A percentile compares a stretch with the other conserved stretches of the same genome.
Evolutionary conservation across 2,797 vertebrate species (phyloP).

Genomic region (Hippocampus kuda): DNA sequence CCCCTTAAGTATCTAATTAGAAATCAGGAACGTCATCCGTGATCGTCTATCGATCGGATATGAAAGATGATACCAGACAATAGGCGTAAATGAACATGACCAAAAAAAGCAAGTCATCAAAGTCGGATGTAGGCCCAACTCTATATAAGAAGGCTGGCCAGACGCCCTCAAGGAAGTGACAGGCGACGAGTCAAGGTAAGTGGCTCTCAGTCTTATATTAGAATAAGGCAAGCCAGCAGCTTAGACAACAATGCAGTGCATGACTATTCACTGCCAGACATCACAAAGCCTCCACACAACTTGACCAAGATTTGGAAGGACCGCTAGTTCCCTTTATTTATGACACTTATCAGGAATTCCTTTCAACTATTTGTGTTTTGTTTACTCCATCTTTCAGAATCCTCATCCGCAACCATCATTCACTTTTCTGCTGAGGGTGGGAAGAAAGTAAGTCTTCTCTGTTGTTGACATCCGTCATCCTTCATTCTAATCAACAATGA

Average conservation of each 20-base stretch:
- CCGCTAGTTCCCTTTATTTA: conserved; percentile 6
- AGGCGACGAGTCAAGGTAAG: conserved; percentile 67
- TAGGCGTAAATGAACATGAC: conserved; percentile 51
- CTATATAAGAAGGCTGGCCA: conserved; percentile 64
- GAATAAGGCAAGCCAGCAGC: conserved; percentile 44
- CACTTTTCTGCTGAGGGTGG: conserved; percentile 26
- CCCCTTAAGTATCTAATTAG: background rate
- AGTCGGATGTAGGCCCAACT: conserved; percentile 34
- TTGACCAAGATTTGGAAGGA: conserved; percentile 19
- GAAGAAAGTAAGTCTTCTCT: conserved; percentile 38
- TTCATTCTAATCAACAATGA: background rate
- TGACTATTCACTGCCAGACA: conserved; percentile 32
- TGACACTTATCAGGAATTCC: conserved; percentile 6
- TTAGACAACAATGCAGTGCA: conserved; percentile 57
- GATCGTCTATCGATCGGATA: background rate
- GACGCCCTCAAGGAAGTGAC: conserved; percentile 45
- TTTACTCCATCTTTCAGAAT: conserved; percentile 19
- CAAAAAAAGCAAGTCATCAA: conserved; percentile 56
- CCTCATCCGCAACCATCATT: conserved; percentile 23
- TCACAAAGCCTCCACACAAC: conserved; percentile 13
- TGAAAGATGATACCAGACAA: conserved; percentile 18
- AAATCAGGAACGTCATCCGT: background rate
- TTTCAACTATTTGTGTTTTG: conserved; percentile 12
- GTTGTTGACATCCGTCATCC: background rate
- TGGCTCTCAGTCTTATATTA: conserved; percentile 52